phyloP scores from a whole-genome alignment of 2,113 vertebrate species.

The Laticauda laticaudata region DNA sequence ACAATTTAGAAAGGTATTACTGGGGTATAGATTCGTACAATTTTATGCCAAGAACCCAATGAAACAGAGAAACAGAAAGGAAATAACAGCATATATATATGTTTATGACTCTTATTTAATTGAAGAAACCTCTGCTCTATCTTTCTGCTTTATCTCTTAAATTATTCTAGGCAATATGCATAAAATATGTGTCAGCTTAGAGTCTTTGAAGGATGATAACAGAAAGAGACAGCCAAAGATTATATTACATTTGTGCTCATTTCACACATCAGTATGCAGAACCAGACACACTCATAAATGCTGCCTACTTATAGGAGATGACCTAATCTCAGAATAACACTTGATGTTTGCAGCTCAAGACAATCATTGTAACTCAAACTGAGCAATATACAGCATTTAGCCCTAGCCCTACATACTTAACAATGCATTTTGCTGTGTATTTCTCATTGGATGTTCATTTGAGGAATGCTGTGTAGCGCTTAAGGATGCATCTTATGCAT shows the following conservation, averaged over 20 bases:
- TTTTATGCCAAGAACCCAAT: neutral
- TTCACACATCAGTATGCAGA: conserved; percentile 13
- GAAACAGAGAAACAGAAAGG: neutral
- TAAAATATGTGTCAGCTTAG: neutral
- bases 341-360: conserved; percentile 9
- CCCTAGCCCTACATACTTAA: conserved; percentile 68
- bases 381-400: conserved; percentile 66
- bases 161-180: neutral
- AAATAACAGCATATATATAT: neutral
- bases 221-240: conserved; percentile 32
- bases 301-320: neutral
- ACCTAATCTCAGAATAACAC: conserved; percentile 26
- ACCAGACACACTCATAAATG: conserved; percentile 24
- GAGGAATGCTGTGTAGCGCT: conserved; percentile 72
- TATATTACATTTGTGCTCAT: conserved; percentile 2
- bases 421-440: conserved; percentile 65
- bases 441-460: conserved; percentile 60
- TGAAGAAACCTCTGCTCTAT: neutral
- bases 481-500: conserved; percentile 71
- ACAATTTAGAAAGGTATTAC: neutral
- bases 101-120: neutral
- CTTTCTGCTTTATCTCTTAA: neutral
- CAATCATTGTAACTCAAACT: conserved; percentile 28
- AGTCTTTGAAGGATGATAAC: neutral
- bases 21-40: neutral